Evolutionary conservation across 2,113 vertebrate genomes (phyloP).

Genomic region (Protobothrops mucrosquamatus): DNA sequence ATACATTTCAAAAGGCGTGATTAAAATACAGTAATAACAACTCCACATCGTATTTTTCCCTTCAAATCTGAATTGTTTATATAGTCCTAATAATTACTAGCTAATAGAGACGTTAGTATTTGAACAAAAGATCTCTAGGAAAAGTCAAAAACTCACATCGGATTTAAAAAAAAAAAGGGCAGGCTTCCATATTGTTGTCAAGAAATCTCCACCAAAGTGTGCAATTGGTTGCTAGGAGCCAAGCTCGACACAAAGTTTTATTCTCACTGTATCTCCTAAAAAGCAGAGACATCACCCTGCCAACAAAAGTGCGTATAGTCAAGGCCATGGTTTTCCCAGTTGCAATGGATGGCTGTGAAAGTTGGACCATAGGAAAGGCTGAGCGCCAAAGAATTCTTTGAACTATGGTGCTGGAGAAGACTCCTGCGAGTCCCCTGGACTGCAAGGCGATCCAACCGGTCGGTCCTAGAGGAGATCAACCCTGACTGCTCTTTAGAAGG

Average conservation of each 20-base stretch:
- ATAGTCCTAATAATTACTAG: neutral
- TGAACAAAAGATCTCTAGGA: neutral
- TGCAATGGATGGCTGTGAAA: too few species aligned
- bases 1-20: neutral
- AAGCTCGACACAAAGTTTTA: neutral
- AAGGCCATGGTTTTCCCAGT: too few species aligned
- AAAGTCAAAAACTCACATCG: neutral
- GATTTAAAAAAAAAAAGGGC: neutral
- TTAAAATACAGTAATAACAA: neutral
- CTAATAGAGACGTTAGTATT: neutral
- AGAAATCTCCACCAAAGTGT: neutral
- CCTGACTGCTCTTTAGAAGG: too few species aligned
- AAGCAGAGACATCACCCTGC: too few species aligned
- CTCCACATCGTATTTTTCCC: neutral
- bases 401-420: too few species aligned
- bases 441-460: too few species aligned
- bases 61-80: neutral
- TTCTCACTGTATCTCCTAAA: neutral
- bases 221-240: neutral
- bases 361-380: too few species aligned
- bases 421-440: too few species aligned
- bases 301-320: too few species aligned
- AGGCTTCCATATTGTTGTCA: neutral
- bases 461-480: too few species aligned
- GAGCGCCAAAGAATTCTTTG: too few species aligned